phyloP scores from a whole-genome alignment of 2,888 invertebrate genomes.

The Apodemia zela region DNA sequence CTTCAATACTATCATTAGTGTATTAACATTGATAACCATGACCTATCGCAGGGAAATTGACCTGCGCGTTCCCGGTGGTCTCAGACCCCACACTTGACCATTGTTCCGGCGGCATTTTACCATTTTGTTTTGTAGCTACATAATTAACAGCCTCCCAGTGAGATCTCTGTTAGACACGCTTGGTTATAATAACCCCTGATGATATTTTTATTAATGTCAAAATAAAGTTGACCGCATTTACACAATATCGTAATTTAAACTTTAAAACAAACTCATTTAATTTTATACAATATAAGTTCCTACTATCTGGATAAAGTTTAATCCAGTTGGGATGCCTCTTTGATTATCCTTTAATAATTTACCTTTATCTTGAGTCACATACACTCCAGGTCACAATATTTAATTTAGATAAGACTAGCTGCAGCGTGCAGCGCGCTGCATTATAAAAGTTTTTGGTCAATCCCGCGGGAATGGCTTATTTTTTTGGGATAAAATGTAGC shows the following conservation, averaged over 20 bases:
- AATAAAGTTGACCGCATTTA: conserved; percentile 61
- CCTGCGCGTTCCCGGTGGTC: conserved; percentile 59
- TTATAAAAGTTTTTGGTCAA: too few species aligned
- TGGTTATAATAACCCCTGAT: conserved; percentile 75
- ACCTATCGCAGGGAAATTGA: conserved; percentile 23
- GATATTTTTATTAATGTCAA: conserved; percentile 80
- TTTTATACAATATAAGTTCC: too few species aligned
- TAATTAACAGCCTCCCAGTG: conserved; percentile 78
- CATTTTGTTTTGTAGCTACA: conserved; percentile 73
- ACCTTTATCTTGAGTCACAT: too few species aligned
- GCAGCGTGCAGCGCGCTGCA: too few species aligned
- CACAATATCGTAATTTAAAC: conserved; percentile 42
- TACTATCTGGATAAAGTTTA: too few species aligned
- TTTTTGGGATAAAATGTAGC: too few species aligned
- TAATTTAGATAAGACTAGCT: too few species aligned
- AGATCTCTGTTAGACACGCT: conserved; percentile 78
- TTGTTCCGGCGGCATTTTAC: conserved; percentile 60
- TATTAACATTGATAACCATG: conserved; percentile 18
- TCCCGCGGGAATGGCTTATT: too few species aligned
- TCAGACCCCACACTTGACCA: conserved; percentile 65
- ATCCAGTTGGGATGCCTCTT: too few species aligned
- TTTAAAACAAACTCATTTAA: background rate
- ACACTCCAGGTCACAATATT: too few species aligned
- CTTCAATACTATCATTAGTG: conserved; percentile 18
- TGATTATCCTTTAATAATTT: too few species aligned